Evolutionary conservation across 1,140 invertebrate genomes (phyloP).

Genomic region (Chironomus striatipennis): DNA sequence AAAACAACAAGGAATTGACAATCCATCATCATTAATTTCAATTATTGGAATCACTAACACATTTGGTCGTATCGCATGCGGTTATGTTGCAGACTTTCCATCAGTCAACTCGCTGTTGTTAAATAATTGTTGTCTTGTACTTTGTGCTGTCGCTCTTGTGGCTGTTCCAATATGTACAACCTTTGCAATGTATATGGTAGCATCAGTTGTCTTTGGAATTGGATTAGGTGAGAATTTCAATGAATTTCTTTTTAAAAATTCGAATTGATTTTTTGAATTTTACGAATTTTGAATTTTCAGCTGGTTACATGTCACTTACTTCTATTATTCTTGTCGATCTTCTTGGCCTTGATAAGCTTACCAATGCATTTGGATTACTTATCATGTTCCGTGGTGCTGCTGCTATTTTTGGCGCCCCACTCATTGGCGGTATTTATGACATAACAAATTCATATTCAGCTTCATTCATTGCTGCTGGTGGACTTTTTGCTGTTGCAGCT

Average conservation of each 20-base stretch:
- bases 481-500: slow-evolving; percentile 76
- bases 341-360: slow-evolving; percentile 88
- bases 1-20: slow-evolving; percentile 60
- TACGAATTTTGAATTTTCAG: slow-evolving; percentile 43
- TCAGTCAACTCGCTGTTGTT: slow-evolving; percentile 84
- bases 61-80: slow-evolving; percentile 75
- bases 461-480: slow-evolving; percentile 89
- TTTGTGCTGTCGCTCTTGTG: slow-evolving; percentile 79
- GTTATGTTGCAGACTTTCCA: slow-evolving; percentile 76
- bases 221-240: slow-evolving; percentile 81
- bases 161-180: slow-evolving; percentile 73
- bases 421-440: slow-evolving; percentile 82
- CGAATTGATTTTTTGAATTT: too few relatives aligned
- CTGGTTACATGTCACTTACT: slow-evolving; percentile 94
- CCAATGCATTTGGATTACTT: slow-evolving; percentile 92
- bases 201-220: slow-evolving; percentile 86
- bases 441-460: slow-evolving; percentile 73
- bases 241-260: too few relatives aligned
- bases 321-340: slow-evolving; percentile 96
- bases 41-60: slow-evolving; percentile 95
- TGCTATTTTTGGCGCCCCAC: slow-evolving; percentile 72
- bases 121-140: slow-evolving; percentile 87
- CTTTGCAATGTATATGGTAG: slow-evolving; percentile 66
- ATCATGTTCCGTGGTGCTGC: slow-evolving; percentile 91
- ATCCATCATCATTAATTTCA: slow-evolving; percentile 72